Evolutionary conservation across 2,888 invertebrate genomes (phyloP).

Genomic region (Prosapia bicincta): DNA sequence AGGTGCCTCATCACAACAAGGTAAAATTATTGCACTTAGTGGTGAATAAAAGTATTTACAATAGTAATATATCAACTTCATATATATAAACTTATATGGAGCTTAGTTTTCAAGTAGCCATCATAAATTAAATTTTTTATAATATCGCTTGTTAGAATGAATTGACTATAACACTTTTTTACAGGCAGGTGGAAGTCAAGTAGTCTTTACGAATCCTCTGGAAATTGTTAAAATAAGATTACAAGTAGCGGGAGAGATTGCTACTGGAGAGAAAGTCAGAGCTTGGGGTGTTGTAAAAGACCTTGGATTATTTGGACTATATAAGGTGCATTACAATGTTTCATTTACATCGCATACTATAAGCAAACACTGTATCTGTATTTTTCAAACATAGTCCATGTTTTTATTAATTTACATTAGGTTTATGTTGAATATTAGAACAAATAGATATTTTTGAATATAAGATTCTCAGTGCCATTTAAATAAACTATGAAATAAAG

Average conservation of each 20-base stretch:
- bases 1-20: too few species aligned
- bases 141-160: too few species aligned
- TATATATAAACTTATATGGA: too few species aligned
- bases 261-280: constrained; percentile 75
- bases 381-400: background rate
- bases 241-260: constrained; percentile 97
- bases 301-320: constrained; percentile 91
- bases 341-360: background rate
- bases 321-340: constrained; percentile 65
- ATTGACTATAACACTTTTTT: too few species aligned
- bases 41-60: too few species aligned
- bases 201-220: constrained; percentile 97
- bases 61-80: too few species aligned
- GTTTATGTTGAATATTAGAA: too few species aligned
- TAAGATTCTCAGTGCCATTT: background rate
- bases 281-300: constrained; percentile 91
- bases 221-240: constrained; percentile 99
- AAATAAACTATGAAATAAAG: too few species aligned
- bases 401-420: too few species aligned
- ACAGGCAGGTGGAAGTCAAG: constrained; percentile 89
- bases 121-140: too few species aligned
- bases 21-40: too few species aligned
- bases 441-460: background rate
- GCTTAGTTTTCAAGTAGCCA: too few species aligned
- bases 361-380: background rate